Conservation (phyloP, 2,888 invertebrate species). For the Drosophila mimica region DNA sequence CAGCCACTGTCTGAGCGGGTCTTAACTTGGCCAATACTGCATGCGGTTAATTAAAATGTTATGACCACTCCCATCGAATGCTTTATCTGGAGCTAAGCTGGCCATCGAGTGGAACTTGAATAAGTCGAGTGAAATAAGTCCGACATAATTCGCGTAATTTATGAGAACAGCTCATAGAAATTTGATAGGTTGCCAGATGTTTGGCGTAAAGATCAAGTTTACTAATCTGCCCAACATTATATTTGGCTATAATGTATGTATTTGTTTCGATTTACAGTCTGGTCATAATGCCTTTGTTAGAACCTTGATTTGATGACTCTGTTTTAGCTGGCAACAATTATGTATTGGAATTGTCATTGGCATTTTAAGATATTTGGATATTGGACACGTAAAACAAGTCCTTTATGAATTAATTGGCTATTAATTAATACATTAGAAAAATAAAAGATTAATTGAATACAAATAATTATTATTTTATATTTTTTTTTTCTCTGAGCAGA, state of each 20-base stretch:
- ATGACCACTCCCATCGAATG: constrained; percentile 18
- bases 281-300: background rate
- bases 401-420: background rate
- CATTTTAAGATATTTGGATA: background rate
- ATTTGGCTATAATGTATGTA: background rate
- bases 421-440: background rate
- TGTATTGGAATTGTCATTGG: background rate
- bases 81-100: constrained; percentile 12
- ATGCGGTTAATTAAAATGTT: constrained; percentile 53
- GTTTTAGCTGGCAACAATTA: background rate
- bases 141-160: constrained; percentile 15
- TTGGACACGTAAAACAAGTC: background rate
- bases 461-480: no score
- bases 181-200: background rate
- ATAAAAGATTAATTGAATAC: background rate
- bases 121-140: constrained; percentile 18
- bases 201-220: background rate
- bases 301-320: background rate
- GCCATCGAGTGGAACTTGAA: background rate
- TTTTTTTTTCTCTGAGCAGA: background rate
- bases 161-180: background rate
- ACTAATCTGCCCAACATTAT: background rate
- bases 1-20: background rate
- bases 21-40: constrained; percentile 13
- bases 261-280: background rate